phyloP scores from a whole-genome alignment of 2,797 vertebrate genomes.

The Sebastes hopkinsi region DNA sequence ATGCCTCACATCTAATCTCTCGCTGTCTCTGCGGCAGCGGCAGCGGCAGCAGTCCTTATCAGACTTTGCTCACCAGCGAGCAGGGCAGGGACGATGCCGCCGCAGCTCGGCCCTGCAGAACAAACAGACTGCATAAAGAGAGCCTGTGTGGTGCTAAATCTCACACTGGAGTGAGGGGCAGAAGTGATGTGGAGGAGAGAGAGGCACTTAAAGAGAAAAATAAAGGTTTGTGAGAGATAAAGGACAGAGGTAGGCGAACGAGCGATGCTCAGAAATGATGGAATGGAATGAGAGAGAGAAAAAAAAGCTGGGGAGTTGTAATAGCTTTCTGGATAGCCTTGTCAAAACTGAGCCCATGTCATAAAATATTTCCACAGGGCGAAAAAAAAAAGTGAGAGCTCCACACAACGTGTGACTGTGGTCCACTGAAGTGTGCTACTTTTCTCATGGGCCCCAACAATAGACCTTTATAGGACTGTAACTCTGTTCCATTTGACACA shows the following conservation, averaged over 20 bases:
- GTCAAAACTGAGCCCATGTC: constrained; percentile 55
- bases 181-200: neutral
- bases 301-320: constrained; percentile 11
- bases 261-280: constrained; percentile 18
- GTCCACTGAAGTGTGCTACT: constrained; percentile 35
- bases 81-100: constrained; percentile 10
- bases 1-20: neutral
- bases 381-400: neutral
- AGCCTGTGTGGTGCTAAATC: constrained; percentile 61
- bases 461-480: constrained; percentile 38
- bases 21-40: neutral
- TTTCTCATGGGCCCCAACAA: constrained; percentile 51
- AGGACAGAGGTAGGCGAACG: neutral
- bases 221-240: constrained; percentile 10
- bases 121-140: constrained; percentile 63
- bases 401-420: constrained; percentile 38
- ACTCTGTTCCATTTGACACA: constrained; percentile 29
- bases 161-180: constrained; percentile 55
- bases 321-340: constrained; percentile 27
- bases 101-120: constrained; percentile 51
- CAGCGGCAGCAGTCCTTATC: constrained; percentile 4
- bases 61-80: constrained; percentile 3
- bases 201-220: neutral
- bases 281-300: constrained; percentile 22
- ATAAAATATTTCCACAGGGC: constrained; percentile 54